Conservation (phyloP, 1,140 invertebrate genomes). For the Eupeodes corollae region DNA sequence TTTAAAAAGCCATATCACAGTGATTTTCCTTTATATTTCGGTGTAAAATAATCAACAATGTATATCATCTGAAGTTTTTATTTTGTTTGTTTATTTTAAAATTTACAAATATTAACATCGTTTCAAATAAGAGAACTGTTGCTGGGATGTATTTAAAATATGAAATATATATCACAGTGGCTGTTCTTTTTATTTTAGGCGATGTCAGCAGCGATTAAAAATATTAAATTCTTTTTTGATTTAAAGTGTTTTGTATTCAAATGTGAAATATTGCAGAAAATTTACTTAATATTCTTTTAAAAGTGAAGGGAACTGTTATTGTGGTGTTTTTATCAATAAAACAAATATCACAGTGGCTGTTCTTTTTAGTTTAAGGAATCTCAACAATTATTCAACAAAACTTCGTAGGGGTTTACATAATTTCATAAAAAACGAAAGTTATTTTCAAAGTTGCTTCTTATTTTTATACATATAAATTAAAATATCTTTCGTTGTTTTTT, state of each 20-base stretch:
- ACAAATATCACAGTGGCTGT: conserved; percentile 36
- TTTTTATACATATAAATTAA: too few species aligned
- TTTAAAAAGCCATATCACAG: conserved; percentile 28
- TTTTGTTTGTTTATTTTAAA: too few species aligned
- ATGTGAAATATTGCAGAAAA: conserved; percentile 13
- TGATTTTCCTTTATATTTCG: conserved; percentile 37
- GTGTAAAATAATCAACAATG: conserved; percentile 8
- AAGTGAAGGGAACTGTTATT: conserved; percentile 29
- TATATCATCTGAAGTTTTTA: too few species aligned
- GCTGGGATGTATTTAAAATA: conserved; percentile 20
- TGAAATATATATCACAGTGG: conserved; percentile 29
- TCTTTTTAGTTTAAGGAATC: conserved; percentile 26
- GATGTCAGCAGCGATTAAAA: not conserved
- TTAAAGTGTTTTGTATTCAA: not conserved
- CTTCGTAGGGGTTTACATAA: too few species aligned
- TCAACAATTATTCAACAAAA: too few species aligned
- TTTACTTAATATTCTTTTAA: conserved; percentile 6
- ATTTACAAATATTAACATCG: not conserved
- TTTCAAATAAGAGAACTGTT: conserved; percentile 23
- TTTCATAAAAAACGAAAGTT: too few species aligned
- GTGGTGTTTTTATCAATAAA: conserved; percentile 23
- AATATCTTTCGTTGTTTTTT: too few species aligned
- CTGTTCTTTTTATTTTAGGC: conserved; percentile 30
- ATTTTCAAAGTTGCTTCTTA: too few species aligned
- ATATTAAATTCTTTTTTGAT: not conserved